phyloP scores from a whole-genome alignment of 2,888 invertebrate species.

The Tipula helvola region DNA sequence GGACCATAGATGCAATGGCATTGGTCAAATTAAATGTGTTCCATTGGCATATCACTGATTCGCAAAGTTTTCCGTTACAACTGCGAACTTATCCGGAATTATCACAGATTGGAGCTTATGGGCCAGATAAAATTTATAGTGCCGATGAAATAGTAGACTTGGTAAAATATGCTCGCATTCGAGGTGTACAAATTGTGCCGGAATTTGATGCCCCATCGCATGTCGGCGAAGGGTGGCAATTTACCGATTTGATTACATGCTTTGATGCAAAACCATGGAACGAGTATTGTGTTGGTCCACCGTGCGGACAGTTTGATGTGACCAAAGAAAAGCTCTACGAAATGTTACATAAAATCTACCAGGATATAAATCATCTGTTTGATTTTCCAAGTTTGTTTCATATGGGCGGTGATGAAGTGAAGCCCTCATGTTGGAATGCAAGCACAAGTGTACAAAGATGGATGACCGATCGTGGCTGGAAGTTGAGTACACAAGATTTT shows the following conservation, averaged over 20 bases:
- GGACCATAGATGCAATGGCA: conserved; percentile 56
- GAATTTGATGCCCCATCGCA: conserved; percentile 51
- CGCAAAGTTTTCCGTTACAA: conserved; percentile 77
- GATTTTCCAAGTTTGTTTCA: conserved; percentile 53
- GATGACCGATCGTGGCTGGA: conserved; percentile 47
- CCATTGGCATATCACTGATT: conserved; percentile 83
- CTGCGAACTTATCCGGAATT: conserved; percentile 51
- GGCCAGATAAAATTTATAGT: conserved; percentile 53
- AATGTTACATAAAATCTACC: conserved; percentile 48
- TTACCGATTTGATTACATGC: conserved; percentile 43
- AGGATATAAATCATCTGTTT: conserved; percentile 44
- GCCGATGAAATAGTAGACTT: conserved; percentile 27
- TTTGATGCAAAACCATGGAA: conserved; percentile 53
- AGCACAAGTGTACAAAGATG: conserved; percentile 47
- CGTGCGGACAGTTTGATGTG: conserved; percentile 64
- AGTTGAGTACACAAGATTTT: conserved; percentile 39
- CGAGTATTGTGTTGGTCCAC: conserved; percentile 55
- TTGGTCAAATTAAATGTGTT: conserved; percentile 75
- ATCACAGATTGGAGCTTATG: conserved; percentile 57
- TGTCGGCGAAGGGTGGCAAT: conserved; percentile 43
- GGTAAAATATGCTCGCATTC: conserved; percentile 38
- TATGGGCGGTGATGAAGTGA: conserved; percentile 70
- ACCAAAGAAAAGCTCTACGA: conserved; percentile 50
- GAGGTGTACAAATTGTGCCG: conserved; percentile 47
- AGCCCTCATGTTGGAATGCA: conserved; percentile 54